Evolutionary conservation across 2,797 vertebrate genomes (phyloP).

Genomic region (Ammospiza maritima): DNA sequence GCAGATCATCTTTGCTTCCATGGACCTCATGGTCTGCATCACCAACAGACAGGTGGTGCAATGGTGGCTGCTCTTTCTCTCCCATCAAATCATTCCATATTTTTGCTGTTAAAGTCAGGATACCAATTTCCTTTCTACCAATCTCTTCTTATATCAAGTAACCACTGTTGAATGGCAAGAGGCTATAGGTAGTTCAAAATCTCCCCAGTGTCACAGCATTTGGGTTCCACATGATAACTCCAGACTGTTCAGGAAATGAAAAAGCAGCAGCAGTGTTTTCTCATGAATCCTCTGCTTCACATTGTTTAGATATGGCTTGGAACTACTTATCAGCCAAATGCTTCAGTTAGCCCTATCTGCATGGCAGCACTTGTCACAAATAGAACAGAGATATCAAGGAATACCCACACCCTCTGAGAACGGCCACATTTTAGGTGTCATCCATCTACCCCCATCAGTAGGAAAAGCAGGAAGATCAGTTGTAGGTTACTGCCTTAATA

Average conservation of each 20-base stretch:
- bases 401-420: neutral
- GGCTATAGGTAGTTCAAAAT: neutral
- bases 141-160: neutral
- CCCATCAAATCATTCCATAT: neutral
- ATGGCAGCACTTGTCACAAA: conserved; percentile 17
- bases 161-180: neutral
- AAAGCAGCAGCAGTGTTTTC: neutral
- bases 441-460: accelerated
- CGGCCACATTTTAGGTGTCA: neutral
- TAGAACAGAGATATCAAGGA: neutral
- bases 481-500: neutral
- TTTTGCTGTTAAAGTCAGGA: neutral
- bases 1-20: neutral
- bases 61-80: neutral
- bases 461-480: neutral
- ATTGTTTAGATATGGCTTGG: neutral
- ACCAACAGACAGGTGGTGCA: neutral
- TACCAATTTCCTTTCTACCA: neutral
- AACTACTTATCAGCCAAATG: neutral
- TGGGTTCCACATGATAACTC: neutral
- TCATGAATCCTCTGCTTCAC: neutral
- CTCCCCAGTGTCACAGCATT: neutral
- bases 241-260: neutral
- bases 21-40: neutral
- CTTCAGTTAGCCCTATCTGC: conserved; percentile 8